These are phyloP conservation scores for Drosophila affinis DNA, from an alignment of 2,888 invertebrate genomes.

Conservation along the genomic window DNA sequence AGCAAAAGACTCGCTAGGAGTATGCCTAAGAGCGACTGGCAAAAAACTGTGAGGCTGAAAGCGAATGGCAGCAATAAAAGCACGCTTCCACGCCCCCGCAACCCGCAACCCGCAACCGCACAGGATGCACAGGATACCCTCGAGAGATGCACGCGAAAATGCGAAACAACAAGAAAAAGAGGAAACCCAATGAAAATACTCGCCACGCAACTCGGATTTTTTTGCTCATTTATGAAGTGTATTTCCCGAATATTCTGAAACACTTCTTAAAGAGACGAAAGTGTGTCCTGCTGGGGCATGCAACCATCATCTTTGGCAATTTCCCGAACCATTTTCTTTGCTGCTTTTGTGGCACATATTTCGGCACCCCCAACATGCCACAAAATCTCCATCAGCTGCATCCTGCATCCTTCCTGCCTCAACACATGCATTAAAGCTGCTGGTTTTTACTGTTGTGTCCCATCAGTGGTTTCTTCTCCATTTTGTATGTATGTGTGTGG, in stretches of 20 bases:
- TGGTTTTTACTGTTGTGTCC: neutral
- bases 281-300: neutral
- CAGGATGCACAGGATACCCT: slow-evolving; percentile 9
- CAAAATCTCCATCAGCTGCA: neutral
- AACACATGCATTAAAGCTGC: neutral
- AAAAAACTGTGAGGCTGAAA: slow-evolving; percentile 6
- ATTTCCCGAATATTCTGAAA: neutral
- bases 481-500: neutral
- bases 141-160: slow-evolving; percentile 10
- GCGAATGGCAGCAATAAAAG: slow-evolving; percentile 30
- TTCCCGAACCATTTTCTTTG: slow-evolving; percentile 44
- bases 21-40: slow-evolving; percentile 11
- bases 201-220: neutral
- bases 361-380: neutral
- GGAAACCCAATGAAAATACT: neutral
- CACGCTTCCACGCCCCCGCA: slow-evolving; percentile 9
- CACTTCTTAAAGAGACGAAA: neutral
- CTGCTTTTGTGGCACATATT: slow-evolving; percentile 33
- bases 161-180: too few species aligned
- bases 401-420: too few species aligned
- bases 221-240: neutral
- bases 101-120: neutral
- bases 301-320: neutral
- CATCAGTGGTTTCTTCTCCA: neutral
- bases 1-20: neutral